Percentiles rank a stretch among this genome's conserved stretches.
These are phyloP conservation scores for Saturnia japonica DNA, from an alignment of 2,888 invertebrate species.

Conservation along the genomic window DNA sequence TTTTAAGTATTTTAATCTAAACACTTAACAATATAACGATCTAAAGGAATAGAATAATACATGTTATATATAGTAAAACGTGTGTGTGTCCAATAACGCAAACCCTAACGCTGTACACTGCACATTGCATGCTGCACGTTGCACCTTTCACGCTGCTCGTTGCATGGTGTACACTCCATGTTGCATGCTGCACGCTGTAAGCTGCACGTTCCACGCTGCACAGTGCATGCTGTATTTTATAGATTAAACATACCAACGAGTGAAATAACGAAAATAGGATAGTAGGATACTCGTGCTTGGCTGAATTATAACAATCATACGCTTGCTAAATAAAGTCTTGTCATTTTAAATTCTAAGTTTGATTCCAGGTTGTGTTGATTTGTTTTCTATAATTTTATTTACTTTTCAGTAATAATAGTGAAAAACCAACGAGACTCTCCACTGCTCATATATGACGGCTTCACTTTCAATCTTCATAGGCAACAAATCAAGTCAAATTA, in stretches of 20 bases:
- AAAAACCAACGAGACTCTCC: not conserved
- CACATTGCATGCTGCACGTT: not conserved
- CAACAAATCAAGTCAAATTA: slow-evolving; percentile 15
- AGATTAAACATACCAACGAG: too few species aligned
- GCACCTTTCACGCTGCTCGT: not conserved
- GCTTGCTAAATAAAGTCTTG: not conserved
- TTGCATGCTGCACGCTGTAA: not conserved
- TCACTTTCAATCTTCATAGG: slow-evolving; percentile 13
- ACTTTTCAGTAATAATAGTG: slow-evolving; percentile 8
- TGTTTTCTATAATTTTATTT: not conserved
- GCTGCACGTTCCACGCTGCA: not conserved
- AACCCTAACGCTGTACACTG: not conserved
- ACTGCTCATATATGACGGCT: slow-evolving; percentile 9
- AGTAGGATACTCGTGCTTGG: too few species aligned
- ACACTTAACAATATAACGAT: not conserved
- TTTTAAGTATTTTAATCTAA: too few species aligned
- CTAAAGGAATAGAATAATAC: not conserved
- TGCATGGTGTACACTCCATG: not conserved
- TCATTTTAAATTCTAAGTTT: not conserved
- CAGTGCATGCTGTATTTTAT: not conserved
- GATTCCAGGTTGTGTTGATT: not conserved
- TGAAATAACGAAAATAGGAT: too few species aligned
- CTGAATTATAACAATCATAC: not conserved
- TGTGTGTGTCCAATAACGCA: not conserved
- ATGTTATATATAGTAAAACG: not conserved